Evolutionary conservation across 2,113 vertebrate genomes (phyloP).

Genomic region (Phaethornis superciliosus): DNA sequence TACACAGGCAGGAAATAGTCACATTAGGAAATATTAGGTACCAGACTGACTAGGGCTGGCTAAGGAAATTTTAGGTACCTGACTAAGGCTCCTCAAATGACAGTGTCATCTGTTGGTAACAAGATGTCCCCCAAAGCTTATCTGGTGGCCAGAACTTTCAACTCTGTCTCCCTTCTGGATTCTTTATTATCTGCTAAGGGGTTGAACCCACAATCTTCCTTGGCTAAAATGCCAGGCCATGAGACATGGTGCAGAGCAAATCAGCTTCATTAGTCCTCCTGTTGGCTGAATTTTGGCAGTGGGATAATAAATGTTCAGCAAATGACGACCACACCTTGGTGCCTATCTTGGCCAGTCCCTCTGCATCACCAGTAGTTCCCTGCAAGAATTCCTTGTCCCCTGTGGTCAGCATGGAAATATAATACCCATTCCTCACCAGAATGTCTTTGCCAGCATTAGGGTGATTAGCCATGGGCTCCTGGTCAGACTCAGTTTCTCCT

Average conservation of each 20-base stretch:
- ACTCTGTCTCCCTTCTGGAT: not conserved
- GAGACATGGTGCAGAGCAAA: not conserved
- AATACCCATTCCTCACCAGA: not conserved
- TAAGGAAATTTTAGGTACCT: too few relatives aligned
- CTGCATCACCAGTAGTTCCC: not conserved
- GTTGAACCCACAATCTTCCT: not conserved
- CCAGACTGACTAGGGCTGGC: too few relatives aligned
- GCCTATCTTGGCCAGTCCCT: not conserved
- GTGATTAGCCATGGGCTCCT: not conserved
- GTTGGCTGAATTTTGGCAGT: not conserved
- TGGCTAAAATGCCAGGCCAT: not conserved
- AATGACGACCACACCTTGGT: not conserved
- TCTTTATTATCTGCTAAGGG: not conserved
- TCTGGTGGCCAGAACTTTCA: not conserved
- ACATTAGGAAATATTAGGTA: not conserved
- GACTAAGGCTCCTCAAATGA: not conserved
- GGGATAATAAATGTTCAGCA: not conserved
- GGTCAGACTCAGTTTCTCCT: not conserved
- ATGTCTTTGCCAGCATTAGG: not conserved
- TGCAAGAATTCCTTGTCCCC: not conserved
- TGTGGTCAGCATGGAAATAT: not conserved
- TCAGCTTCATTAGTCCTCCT: accelerated
- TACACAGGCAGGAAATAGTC: not conserved
- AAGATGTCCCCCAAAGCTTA: not conserved
- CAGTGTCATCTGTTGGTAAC: not conserved